phyloP scores from a whole-genome alignment of 1,140 invertebrate genomes.

The Onthophagus taurus region DNA sequence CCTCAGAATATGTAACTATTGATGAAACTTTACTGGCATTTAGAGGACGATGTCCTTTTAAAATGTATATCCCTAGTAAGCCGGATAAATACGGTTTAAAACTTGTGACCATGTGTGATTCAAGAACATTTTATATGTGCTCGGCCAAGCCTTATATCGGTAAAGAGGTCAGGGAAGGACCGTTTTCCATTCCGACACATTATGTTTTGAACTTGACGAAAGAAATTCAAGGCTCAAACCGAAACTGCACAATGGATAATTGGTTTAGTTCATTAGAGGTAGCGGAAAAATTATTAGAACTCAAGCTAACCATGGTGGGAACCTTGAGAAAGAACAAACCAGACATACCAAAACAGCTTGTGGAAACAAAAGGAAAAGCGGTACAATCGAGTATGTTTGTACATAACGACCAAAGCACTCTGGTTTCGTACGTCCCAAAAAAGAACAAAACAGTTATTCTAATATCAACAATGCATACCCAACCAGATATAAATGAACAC shows the following conservation, averaged over 20 bases:
- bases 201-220: slow-evolving; percentile 4
- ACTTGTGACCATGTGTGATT: slow-evolving; percentile 11
- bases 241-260: slow-evolving; percentile 8
- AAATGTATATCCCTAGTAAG: slow-evolving; percentile 35
- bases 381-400: neutral
- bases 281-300: slow-evolving; percentile 3
- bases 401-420: neutral
- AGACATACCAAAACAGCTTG: neutral
- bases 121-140: slow-evolving; percentile 12
- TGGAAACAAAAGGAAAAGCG: slow-evolving; percentile 5
- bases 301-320: slow-evolving; percentile 2
- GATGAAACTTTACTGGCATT: slow-evolving; percentile 31
- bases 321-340: slow-evolving; percentile 6
- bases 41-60: slow-evolving; percentile 24
- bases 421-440: slow-evolving; percentile 6
- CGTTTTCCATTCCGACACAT: slow-evolving; percentile 5
- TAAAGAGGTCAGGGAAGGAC: slow-evolving; percentile 4
- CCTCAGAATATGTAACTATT: slow-evolving; percentile 19
- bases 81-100: slow-evolving; percentile 38
- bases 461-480: slow-evolving; percentile 31
- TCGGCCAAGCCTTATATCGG: slow-evolving; percentile 30
- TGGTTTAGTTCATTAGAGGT: slow-evolving; percentile 7
- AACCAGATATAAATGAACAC: slow-evolving; percentile 17
- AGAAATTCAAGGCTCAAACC: slow-evolving; percentile 5
- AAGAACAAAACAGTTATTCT: slow-evolving; percentile 14